Percentiles rank a stretch among this genome's conserved stretches.
These are phyloP conservation scores for Tubulanus polymorphus DNA, from an alignment of 2,888 invertebrate species.

Conservation along the genomic window DNA sequence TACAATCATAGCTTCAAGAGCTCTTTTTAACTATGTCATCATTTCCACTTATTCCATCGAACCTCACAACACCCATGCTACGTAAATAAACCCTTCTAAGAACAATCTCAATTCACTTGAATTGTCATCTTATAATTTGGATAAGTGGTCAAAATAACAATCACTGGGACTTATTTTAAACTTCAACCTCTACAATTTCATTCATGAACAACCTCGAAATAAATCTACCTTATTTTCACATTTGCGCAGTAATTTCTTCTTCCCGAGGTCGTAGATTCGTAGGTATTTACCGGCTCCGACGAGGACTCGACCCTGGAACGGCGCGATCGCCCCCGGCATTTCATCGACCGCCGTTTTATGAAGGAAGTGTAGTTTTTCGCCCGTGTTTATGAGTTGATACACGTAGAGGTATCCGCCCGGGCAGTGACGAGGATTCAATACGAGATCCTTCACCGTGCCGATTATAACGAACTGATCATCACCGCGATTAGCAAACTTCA, in stretches of 20 bases:
- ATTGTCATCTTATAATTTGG: too few species aligned
- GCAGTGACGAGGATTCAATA: slow-evolving; percentile 81
- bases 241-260: slow-evolving; percentile 91
- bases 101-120: too few species aligned
- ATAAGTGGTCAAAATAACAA: too few species aligned
- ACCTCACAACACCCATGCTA: too few species aligned
- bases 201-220: too few species aligned
- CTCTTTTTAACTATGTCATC: too few species aligned
- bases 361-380: slow-evolving; percentile 81
- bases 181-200: too few species aligned
- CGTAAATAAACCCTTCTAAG: too few species aligned
- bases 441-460: slow-evolving; percentile 85
- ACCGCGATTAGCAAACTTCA: slow-evolving; percentile 69
- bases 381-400: slow-evolving; percentile 67
- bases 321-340: slow-evolving; percentile 62
- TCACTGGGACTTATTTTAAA: too few species aligned
- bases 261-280: slow-evolving; percentile 92
- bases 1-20: too few species aligned
- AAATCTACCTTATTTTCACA: slow-evolving; percentile 91
- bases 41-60: too few species aligned
- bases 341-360: slow-evolving; percentile 94
- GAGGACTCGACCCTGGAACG: slow-evolving; percentile 76
- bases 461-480: slow-evolving; percentile 70
- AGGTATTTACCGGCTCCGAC: slow-evolving; percentile 90
- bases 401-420: slow-evolving; percentile 81